Evolutionary conservation across 2,797 vertebrate species (phyloP).

Genomic region (Mus spretus): DNA sequence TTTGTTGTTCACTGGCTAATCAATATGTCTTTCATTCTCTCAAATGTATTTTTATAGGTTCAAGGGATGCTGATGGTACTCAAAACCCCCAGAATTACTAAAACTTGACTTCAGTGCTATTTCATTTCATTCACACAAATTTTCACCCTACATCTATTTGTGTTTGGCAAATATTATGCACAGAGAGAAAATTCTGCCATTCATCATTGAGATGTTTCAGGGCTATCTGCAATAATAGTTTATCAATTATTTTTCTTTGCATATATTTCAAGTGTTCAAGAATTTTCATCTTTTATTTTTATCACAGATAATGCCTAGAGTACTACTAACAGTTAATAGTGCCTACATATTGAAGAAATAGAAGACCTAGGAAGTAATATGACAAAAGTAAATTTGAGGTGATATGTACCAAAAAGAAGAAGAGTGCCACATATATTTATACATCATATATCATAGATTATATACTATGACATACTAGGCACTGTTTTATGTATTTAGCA

Average conservation of each 20-base stretch:
- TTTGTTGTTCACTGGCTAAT: background rate
- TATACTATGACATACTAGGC: background rate
- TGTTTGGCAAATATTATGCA: constrained; percentile 16
- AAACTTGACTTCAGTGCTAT: background rate
- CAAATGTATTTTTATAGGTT: background rate
- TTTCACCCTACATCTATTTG: background rate
- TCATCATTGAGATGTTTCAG: background rate
- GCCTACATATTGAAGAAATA: background rate
- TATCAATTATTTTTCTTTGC: constrained; percentile 40
- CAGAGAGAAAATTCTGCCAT: background rate
- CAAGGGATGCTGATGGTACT: background rate
- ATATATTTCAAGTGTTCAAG: constrained; percentile 10
- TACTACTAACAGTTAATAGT: background rate
- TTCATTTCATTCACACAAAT: background rate
- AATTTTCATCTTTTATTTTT: constrained; percentile 44
- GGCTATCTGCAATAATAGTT: background rate
- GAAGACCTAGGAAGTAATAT: background rate
- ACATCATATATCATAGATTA: background rate
- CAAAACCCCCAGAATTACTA: background rate
- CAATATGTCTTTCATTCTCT: constrained; percentile 20
- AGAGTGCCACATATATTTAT: background rate
- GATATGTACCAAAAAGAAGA: background rate
- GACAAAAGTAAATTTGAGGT: background rate
- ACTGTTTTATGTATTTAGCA: background rate
- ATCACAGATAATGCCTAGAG: background rate